Percentiles rank a stretch among this genome's conserved stretches.
These are phyloP conservation scores for Drosophila sp. DNA, from an alignment of 1,140 invertebrate genomes.

Conservation along the genomic window DNA sequence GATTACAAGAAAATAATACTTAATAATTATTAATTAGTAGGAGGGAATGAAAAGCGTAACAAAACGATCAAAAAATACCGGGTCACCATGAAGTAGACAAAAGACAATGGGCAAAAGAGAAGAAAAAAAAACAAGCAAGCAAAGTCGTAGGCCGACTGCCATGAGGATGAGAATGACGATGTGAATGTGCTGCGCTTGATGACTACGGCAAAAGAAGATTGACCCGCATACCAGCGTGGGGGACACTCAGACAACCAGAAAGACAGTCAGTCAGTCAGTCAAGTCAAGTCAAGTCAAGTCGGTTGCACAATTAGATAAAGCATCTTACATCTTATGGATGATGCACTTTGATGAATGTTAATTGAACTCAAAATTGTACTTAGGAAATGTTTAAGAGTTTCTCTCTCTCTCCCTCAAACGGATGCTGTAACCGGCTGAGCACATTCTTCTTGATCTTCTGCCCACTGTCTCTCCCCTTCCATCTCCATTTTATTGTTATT, in stretches of 20 bases:
- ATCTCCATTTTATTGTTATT: neutral
- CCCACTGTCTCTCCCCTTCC: constrained; percentile 8
- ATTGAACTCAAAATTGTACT: constrained; percentile 62
- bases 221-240: constrained; percentile 73
- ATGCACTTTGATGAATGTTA: constrained; percentile 75
- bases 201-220: constrained; percentile 64
- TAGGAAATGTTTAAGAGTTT: constrained; percentile 51
- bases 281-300: constrained; percentile 12
- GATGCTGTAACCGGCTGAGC: constrained; percentile 53
- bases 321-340: constrained; percentile 62
- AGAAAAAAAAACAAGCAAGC: constrained; percentile 22
- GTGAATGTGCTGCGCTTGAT: constrained; percentile 36
- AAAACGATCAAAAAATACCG: constrained; percentile 74
- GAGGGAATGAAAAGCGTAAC: constrained; percentile 74
- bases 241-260: constrained; percentile 32
- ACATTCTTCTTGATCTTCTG: constrained; percentile 28
- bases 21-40: constrained; percentile 76
- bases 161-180: constrained; percentile 27
- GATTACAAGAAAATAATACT: constrained; percentile 64
- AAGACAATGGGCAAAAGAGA: constrained; percentile 27
- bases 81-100: constrained; percentile 54
- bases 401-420: constrained; percentile 51
- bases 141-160: constrained; percentile 56
- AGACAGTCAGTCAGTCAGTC: constrained; percentile 43
- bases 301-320: constrained; percentile 71